A percentile compares a stretch with the other conserved stretches of the same genome.
These are phyloP conservation scores for Xanthorhoe spadicearia DNA, from an alignment of 2,888 invertebrate genomes.

Conservation along the genomic window DNA sequence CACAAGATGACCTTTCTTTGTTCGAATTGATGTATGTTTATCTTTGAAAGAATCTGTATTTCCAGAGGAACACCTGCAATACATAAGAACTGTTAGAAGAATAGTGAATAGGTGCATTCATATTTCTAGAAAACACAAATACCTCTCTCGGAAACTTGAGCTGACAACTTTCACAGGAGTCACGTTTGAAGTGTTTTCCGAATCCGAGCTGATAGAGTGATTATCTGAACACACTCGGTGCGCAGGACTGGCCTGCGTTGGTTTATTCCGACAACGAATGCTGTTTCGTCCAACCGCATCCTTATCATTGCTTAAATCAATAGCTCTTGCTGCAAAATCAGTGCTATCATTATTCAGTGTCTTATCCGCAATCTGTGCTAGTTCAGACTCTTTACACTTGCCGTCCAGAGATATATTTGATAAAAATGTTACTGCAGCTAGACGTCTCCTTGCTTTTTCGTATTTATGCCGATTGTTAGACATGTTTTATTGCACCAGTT, in stretches of 20 bases:
- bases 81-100: constrained; percentile 28
- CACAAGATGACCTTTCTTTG: constrained; percentile 75
- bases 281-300: constrained; percentile 55
- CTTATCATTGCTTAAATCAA: constrained; percentile 60
- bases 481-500: constrained; percentile 53
- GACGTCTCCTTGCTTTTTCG: constrained; percentile 91
- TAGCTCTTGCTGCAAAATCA: constrained; percentile 53
- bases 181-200: constrained; percentile 87
- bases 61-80: constrained; percentile 69
- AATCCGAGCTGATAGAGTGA: constrained; percentile 89
- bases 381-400: constrained; percentile 89
- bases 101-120: neutral
- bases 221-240: constrained; percentile 72
- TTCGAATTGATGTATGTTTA: constrained; percentile 61
- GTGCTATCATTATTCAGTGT: constrained; percentile 58
- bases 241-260: constrained; percentile 68
- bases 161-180: constrained; percentile 85
- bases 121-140: constrained; percentile 33
- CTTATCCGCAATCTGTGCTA: constrained; percentile 61
- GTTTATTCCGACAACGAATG: constrained; percentile 67
- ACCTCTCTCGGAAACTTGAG: constrained; percentile 86
- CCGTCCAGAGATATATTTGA: constrained; percentile 98
- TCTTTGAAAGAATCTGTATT: constrained; percentile 73
- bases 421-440: constrained; percentile 96
- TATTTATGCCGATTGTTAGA: constrained; percentile 74